phyloP scores from a whole-genome alignment of 1,140 invertebrate species.

The Eciton burchellii region DNA sequence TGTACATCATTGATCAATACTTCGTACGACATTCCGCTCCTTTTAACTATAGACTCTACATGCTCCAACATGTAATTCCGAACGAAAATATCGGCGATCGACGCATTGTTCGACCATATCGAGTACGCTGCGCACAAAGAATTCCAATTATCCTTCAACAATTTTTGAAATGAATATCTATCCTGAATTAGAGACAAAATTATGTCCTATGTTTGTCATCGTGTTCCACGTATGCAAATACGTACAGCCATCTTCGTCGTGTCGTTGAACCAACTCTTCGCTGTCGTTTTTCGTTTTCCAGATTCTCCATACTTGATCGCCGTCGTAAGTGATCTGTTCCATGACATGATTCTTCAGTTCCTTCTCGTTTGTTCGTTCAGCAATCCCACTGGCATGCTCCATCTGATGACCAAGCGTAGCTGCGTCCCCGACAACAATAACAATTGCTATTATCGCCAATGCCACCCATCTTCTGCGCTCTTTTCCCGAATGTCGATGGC shows the following conservation, averaged over 20 bases:
- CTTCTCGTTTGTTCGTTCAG: constrained; percentile 49
- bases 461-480: constrained; percentile 54
- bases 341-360: constrained; percentile 71
- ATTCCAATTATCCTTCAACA: constrained; percentile 1
- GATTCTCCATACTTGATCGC: constrained; percentile 86
- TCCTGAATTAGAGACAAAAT: neutral
- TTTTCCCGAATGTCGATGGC: constrained; percentile 3
- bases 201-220: neutral
- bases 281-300: constrained; percentile 65
- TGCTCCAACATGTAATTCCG: neutral
- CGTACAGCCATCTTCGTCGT: constrained; percentile 44
- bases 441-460: constrained; percentile 48
- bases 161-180: neutral
- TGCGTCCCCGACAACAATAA: constrained; percentile 31
- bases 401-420: constrained; percentile 38
- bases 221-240: constrained; percentile 43
- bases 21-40: constrained; percentile 85
- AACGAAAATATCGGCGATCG: constrained; percentile 89
- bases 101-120: constrained; percentile 89
- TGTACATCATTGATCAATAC: constrained; percentile 91
- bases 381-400: constrained; percentile 49
- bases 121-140: constrained; percentile 87
- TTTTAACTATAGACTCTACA: constrained; percentile 76
- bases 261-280: constrained; percentile 78
- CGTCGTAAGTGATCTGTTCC: constrained; percentile 84